Percentiles rank a stretch among this genome's conserved stretches.
Evolutionary conservation across 2,888 invertebrate genomes (phyloP).

Genomic region (Lycia hirtaria): DNA sequence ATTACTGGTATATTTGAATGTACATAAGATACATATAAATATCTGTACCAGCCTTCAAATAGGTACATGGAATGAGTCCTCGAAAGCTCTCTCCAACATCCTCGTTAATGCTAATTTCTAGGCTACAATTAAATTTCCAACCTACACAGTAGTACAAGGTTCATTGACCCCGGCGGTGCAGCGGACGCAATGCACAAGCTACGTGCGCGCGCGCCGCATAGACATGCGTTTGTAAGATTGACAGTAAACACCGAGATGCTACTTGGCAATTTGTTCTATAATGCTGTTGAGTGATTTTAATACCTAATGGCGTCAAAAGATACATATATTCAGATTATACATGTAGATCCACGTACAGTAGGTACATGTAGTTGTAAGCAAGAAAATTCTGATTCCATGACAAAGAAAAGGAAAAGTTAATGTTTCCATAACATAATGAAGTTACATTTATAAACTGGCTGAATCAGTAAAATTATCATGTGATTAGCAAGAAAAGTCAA

Average conservation of each 20-base stretch:
- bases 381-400: not conserved
- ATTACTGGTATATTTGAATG: not conserved
- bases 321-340: not conserved
- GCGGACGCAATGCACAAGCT: conserved; percentile 55
- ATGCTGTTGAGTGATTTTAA: conserved; percentile 36
- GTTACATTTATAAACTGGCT: not conserved
- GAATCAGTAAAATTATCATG: too few relatives aligned
- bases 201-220: conserved; percentile 65
- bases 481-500: not conserved
- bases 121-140: conserved; percentile 28
- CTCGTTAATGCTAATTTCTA: conserved; percentile 29
- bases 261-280: conserved; percentile 47
- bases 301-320: not conserved
- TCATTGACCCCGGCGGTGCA: conserved; percentile 72
- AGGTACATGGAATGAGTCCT: conserved; percentile 2
- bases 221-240: conserved; percentile 69
- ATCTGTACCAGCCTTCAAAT: not conserved
- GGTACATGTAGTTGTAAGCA: not conserved
- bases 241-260: conserved; percentile 55
- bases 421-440: not conserved
- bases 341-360: not conserved
- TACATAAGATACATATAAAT: not conserved
- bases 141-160: conserved; percentile 47
- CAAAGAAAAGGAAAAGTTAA: not conserved
- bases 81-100: conserved; percentile 19